Evolutionary conservation across 53 echinoderm and acorn worm species (phyloP).

Genomic region (Luidia sarsii): DNA sequence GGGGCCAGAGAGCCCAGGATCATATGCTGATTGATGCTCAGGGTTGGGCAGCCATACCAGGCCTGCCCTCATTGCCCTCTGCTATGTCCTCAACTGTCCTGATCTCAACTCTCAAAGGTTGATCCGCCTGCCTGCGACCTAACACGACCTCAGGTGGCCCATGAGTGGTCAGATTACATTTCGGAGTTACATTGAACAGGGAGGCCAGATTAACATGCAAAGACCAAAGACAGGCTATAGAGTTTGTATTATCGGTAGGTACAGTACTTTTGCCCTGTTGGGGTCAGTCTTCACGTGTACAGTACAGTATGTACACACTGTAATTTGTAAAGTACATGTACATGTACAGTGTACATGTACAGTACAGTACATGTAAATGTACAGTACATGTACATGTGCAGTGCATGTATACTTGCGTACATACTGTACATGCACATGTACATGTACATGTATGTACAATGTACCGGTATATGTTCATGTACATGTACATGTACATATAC

Average conservation of each 20-base stretch:
- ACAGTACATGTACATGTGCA: background rate
- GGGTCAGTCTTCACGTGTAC: background rate
- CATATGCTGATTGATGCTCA: background rate
- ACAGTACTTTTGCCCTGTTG: background rate
- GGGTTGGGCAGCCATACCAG: background rate
- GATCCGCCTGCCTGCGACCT: slow-evolving; percentile 11
- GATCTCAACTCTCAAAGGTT: slow-evolving; percentile 8
- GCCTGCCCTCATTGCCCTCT: background rate
- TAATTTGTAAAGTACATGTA: too few relatives aligned
- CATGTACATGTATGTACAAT: slow-evolving; percentile 15
- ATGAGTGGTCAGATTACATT: too few relatives aligned
- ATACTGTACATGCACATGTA: background rate
- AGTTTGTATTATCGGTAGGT: too few relatives aligned
- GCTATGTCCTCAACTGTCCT: background rate
- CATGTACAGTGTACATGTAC: too few relatives aligned
- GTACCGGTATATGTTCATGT: too few relatives aligned
- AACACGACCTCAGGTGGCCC: background rate
- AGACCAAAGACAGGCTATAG: too few relatives aligned
- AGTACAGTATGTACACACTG: too few relatives aligned
- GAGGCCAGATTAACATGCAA: too few relatives aligned
- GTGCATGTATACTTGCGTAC: background rate
- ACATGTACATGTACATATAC: background rate
- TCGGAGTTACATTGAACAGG: too few relatives aligned
- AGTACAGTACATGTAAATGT: too few relatives aligned
- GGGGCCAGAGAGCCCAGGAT: too few relatives aligned